These are phyloP conservation scores for Chaetorhynchus papuensis DNA, from an alignment of 2,113 vertebrate genomes.

Conservation along the genomic window DNA sequence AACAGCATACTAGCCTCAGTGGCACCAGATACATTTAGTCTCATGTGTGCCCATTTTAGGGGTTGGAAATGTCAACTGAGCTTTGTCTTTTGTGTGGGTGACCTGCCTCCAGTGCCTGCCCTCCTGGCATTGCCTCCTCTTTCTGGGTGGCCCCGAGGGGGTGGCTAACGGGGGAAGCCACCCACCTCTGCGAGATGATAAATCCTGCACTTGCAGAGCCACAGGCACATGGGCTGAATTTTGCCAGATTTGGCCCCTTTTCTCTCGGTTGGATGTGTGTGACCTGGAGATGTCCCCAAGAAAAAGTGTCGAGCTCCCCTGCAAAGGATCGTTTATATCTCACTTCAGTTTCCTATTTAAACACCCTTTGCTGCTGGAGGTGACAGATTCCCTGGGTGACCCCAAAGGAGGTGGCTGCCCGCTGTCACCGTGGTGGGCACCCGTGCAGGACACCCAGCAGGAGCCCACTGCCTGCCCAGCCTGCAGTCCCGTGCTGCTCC, in stretches of 20 bases:
- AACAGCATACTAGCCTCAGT: neutral
- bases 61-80: neutral
- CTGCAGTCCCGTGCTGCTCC: neutral
- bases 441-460: neutral
- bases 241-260: neutral
- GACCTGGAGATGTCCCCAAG: neutral
- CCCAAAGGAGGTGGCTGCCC: neutral
- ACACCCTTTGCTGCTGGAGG: neutral
- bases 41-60: accelerated
- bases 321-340: neutral
- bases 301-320: neutral
- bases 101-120: neutral
- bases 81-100: neutral
- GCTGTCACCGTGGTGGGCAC: neutral
- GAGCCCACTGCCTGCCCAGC: neutral
- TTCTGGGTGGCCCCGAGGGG: neutral
- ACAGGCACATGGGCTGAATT: neutral
- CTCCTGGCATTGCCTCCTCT: neutral
- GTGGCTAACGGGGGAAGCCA: neutral
- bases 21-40: neutral
- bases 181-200: neutral
- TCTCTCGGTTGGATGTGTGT: accelerated
- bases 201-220: neutral
- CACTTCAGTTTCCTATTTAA: neutral
- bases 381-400: neutral